phyloP scores from a whole-genome alignment of 2,797 vertebrate genomes.

The Liparis tanakae region DNA sequence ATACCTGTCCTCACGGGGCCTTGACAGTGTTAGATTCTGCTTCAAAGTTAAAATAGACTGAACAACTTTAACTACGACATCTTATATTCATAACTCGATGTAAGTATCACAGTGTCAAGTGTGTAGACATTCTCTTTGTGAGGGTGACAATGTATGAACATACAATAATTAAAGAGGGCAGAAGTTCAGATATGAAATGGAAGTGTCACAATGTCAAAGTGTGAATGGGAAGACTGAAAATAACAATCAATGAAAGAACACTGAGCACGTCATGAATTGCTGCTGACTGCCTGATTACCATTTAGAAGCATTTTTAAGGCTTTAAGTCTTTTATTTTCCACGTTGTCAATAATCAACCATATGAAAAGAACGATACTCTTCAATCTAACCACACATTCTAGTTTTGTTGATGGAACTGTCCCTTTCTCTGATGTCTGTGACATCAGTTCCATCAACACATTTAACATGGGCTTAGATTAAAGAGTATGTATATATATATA shows the following conservation, averaged over 20 bases:
- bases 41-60: neutral
- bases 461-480: no score
- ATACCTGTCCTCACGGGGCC: neutral
- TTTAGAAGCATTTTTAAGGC: neutral
- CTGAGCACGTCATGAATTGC: neutral
- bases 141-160: neutral
- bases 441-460: neutral
- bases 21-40: neutral
- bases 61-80: neutral
- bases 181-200: neutral
- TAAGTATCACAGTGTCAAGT: conserved; percentile 35
- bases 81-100: neutral
- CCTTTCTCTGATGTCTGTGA: conserved; percentile 21
- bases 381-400: conserved; percentile 32
- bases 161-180: neutral
- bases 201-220: neutral
- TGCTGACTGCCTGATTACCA: neutral
- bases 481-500: neutral
- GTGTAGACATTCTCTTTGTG: neutral
- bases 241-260: neutral
- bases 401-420: conserved; percentile 57
- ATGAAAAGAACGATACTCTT: conserved; percentile 12
- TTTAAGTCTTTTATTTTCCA: conserved; percentile 1
- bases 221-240: neutral
- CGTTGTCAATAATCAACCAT: conserved; percentile 4